phyloP scores from a whole-genome alignment of 2,888 invertebrate species.

The Drosophila barbarae region DNA sequence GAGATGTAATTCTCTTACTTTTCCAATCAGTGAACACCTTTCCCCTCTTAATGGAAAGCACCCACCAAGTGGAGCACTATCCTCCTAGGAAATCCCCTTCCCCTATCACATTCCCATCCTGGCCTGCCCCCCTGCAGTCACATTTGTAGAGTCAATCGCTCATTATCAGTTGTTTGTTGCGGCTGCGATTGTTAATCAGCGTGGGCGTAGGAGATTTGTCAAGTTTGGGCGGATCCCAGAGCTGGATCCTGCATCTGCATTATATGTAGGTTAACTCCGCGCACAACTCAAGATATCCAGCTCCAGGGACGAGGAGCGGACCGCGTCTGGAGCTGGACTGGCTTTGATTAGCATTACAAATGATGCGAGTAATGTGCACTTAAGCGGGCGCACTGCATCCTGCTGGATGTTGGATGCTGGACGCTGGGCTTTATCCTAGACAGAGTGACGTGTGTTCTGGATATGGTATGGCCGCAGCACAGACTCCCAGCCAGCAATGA shows the following conservation, averaged over 20 bases:
- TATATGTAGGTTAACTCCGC: constrained; percentile 71
- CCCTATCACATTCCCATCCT: neutral
- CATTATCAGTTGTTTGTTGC: constrained; percentile 75
- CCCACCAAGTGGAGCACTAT: constrained; percentile 24
- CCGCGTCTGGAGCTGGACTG: constrained; percentile 26
- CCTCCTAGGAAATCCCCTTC: neutral
- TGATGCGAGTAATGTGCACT: constrained; percentile 74
- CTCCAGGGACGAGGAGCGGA: neutral
- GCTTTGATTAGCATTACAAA: constrained; percentile 74
- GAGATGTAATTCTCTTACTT: neutral
- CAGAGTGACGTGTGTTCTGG: constrained; percentile 75
- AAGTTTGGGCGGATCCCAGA: constrained; percentile 47
- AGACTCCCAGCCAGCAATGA: constrained; percentile 57
- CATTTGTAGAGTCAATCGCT: constrained; percentile 69
- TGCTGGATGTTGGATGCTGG: constrained; percentile 9
- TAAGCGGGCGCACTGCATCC: constrained; percentile 67
- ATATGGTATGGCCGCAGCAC: constrained; percentile 63
- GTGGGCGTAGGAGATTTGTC: constrained; percentile 72
- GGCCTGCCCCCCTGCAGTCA: constrained; percentile 13
- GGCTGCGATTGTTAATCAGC: constrained; percentile 68
- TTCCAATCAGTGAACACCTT: constrained; percentile 64
- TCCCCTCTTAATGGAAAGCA: constrained; percentile 63
- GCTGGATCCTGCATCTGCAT: constrained; percentile 47
- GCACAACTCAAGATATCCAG: constrained; percentile 73
- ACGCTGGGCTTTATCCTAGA: constrained; percentile 65